Conservation (phyloP, 2,113 vertebrate genomes). For the Phalacrocorax aristotelis region DNA sequence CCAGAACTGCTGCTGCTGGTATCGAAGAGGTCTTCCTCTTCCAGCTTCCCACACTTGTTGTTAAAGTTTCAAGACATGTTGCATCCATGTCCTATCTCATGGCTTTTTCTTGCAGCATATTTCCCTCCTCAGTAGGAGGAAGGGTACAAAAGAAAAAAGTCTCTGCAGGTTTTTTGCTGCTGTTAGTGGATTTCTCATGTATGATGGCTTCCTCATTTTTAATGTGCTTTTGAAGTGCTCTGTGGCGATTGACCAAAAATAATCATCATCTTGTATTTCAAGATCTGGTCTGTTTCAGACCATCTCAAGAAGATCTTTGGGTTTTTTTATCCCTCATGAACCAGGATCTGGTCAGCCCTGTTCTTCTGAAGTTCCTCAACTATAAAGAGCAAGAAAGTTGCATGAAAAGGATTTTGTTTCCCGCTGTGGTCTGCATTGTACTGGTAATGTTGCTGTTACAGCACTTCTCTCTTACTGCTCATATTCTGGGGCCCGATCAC, state of each 20-base stretch:
- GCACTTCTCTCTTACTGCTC: background rate
- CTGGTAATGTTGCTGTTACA: background rate
- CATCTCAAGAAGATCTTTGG: background rate
- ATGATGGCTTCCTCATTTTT: background rate
- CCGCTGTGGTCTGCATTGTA: background rate
- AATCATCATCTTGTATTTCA: background rate
- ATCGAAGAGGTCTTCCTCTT: background rate
- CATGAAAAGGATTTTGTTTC: background rate
- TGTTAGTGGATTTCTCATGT: background rate
- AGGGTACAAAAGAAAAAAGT: background rate
- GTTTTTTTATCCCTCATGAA: background rate
- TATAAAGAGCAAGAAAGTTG: background rate
- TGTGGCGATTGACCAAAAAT: background rate
- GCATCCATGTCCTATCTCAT: background rate
- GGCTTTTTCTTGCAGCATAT: background rate
- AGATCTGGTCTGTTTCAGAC: background rate
- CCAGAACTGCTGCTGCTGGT: background rate
- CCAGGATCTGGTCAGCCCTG: background rate
- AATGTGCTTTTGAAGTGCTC: background rate
- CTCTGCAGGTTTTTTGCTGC: background rate
- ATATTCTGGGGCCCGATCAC: background rate
- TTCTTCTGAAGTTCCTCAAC: background rate
- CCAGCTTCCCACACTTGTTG: accelerated
- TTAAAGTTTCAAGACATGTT: background rate
- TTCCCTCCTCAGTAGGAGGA: background rate